Base-by-base conservation (phyloP, 2,113 vertebrate species). In the Typhlomys cinereus region DNA sequence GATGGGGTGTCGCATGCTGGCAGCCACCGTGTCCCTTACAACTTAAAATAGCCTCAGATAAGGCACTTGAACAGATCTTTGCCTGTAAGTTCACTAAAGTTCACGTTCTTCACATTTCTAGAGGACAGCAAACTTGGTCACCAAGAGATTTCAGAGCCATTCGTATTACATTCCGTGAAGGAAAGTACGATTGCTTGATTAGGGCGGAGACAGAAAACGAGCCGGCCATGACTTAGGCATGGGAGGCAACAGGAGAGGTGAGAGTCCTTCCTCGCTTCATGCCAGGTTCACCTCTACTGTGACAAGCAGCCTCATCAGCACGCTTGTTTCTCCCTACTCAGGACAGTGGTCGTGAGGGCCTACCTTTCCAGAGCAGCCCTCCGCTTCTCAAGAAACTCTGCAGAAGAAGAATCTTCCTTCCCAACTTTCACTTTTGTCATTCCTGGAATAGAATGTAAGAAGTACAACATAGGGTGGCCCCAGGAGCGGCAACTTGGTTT, bases 401-500 rank as follows among this genome's bases (percentile, higher is more conserved):
- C 98, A 84, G 99, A 99, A 1, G 99, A 99, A 41, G 99, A 99
- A 86, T 99, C 99, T 95, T 99, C 99, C 95, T 99, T 99, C 39
- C 99, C 99, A 90, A 99, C 99, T 98, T 99, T 99, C 90, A 99
- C 98, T 98, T 99, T 99, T 70, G 99, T 99, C 99, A 99, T 99
- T 92, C 99, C 99, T 99, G 96, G 52, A 86, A 81, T 88, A 11
- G 59, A 91, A 92, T 93, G 84, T 82, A 83, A 89, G 90, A 89
- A 93, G 67, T 31, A n/a, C n/a, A n/a, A n/a, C n/a, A n/a, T n/a
- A n/a, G n/a, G n/a, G n/a, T n/a, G n/a, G n/a, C n/a, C n/a, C n/a
- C n/a, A n/a, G n/a, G n/a, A n/a, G n/a, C n/a, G n/a, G n/a, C n/a
- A n/a, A n/a, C n/a, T n/a, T n/a, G n/a, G n/a, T n/a, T n/a, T n/a